These are phyloP conservation scores for Galeopsomyia nigrocyanea DNA, from an alignment of 2,888 invertebrate genomes.

Conservation along the genomic window DNA sequence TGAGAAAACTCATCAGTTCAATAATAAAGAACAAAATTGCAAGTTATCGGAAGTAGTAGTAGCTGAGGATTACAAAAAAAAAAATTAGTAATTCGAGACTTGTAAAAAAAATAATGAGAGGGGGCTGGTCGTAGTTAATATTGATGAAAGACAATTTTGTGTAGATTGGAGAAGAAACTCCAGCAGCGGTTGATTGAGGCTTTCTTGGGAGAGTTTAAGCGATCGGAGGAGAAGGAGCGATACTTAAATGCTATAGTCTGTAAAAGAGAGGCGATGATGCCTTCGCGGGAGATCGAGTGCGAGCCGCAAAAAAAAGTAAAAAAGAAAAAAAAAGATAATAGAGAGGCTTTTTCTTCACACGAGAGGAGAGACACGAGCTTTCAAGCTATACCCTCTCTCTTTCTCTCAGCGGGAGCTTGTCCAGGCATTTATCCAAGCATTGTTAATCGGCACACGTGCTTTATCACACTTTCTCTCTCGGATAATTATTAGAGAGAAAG, in stretches of 20 bases:
- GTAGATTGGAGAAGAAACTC: conserved; percentile 64
- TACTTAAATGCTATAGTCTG: background rate
- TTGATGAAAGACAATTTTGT: conserved; percentile 53
- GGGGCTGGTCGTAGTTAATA: conserved; percentile 5
- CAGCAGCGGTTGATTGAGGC: conserved; percentile 53
- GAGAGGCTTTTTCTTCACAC: conserved; percentile 9
- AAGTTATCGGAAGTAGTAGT: background rate
- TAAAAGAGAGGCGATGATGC: conserved; percentile 3
- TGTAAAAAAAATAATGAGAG: too few species aligned
- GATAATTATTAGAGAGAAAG: too few species aligned
- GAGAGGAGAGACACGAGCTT: too few species aligned
- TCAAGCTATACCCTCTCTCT: too few species aligned
- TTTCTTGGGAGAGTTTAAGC: background rate
- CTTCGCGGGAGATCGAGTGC: background rate
- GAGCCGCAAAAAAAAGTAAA: background rate
- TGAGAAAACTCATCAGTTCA: too few species aligned
- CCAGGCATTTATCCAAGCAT: too few species aligned
- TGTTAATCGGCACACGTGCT: too few species aligned
- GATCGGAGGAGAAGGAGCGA: background rate
- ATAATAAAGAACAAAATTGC: too few species aligned
- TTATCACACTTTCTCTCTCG: too few species aligned
- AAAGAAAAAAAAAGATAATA: background rate
- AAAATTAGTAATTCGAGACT: background rate
- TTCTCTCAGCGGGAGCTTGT: too few species aligned
- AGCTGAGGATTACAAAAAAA: conserved; percentile 12